A percentile compares a stretch with the other conserved stretches of the same genome.
Conservation (phyloP, 1,140 invertebrate genomes). For the Varroa destructor region DNA sequence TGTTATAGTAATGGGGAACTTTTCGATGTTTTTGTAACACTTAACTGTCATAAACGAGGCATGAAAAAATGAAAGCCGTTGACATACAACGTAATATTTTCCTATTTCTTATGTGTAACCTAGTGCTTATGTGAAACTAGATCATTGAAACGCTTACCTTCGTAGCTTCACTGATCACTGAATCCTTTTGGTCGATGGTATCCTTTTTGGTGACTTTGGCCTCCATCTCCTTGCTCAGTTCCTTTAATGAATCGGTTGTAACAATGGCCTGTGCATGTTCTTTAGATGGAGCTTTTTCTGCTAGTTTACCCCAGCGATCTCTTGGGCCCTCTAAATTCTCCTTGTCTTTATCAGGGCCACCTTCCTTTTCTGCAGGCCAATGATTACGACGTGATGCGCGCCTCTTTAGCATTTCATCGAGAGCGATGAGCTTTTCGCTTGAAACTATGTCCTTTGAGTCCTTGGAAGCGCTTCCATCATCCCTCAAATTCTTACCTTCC, state of each 20-base stretch:
- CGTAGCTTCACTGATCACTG: neutral
- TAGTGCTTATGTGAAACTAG: too few species aligned
- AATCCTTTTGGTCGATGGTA: too few species aligned
- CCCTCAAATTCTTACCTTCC: too few species aligned
- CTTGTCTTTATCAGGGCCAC: neutral
- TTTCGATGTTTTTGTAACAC: too few species aligned
- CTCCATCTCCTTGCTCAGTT: slow-evolving; percentile 16
- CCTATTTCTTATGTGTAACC: too few species aligned
- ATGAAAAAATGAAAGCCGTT: too few species aligned
- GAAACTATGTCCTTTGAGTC: neutral
- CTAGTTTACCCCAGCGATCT: slow-evolving; percentile 9
- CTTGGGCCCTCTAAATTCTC: neutral
- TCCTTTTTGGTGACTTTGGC: neutral
- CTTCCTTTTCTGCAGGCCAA: neutral
- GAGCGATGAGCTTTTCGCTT: neutral
- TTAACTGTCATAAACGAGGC: too few species aligned
- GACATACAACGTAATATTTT: too few species aligned
- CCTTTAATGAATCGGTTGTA: slow-evolving; percentile 24
- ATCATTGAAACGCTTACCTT: neutral
- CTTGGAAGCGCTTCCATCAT: neutral
- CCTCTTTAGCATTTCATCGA: slow-evolving; percentile 23
- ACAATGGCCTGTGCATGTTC: slow-evolving; percentile 16
- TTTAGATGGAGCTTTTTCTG: slow-evolving; percentile 14
- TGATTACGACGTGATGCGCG: slow-evolving; percentile 3
- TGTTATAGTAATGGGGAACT: too few species aligned